Percentiles rank a stretch among this genome's conserved stretches.
phyloP scores from a whole-genome alignment of 2,888 invertebrate species.

The Tenthredo livida region DNA sequence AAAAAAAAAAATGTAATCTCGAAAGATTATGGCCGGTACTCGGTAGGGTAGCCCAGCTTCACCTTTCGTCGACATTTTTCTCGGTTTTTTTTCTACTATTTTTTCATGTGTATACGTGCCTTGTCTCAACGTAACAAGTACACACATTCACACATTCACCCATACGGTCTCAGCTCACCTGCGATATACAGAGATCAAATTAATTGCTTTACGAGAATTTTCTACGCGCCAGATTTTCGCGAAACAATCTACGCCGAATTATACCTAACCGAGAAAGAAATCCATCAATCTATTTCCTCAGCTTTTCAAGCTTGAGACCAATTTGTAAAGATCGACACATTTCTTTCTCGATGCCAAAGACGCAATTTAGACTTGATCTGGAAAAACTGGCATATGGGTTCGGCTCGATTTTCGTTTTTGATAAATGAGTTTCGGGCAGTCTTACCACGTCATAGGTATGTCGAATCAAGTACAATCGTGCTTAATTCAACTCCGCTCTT shows the following conservation, averaged over 20 bases:
- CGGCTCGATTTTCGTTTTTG: too few relatives aligned
- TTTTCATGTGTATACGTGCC: not conserved
- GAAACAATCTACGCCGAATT: not conserved
- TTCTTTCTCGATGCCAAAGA: not conserved
- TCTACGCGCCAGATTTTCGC: not conserved
- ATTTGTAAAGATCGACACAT: not conserved
- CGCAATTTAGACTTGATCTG: not conserved
- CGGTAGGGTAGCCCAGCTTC: not conserved
- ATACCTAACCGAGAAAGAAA: not conserved
- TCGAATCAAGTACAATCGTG: too few relatives aligned
- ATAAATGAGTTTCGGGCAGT: too few relatives aligned
- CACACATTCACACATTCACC: not conserved
- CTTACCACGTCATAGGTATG: too few relatives aligned
- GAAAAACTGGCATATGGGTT: not conserved
- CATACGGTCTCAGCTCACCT: not conserved
- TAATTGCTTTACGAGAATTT: not conserved
- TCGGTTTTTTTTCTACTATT: not conserved
- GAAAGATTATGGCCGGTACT: not conserved
- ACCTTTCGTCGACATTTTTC: not conserved
- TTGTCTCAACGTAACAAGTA: not conserved
- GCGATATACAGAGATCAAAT: not conserved
- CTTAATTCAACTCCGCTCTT: too few relatives aligned
- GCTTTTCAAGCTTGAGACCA: not conserved
- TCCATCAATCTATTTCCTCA: not conserved
- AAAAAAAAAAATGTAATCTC: conserved; percentile 8